Evolutionary conservation across 2,797 vertebrate species (phyloP).

Genomic region (Periophthalmus magnuspinnatus): DNA sequence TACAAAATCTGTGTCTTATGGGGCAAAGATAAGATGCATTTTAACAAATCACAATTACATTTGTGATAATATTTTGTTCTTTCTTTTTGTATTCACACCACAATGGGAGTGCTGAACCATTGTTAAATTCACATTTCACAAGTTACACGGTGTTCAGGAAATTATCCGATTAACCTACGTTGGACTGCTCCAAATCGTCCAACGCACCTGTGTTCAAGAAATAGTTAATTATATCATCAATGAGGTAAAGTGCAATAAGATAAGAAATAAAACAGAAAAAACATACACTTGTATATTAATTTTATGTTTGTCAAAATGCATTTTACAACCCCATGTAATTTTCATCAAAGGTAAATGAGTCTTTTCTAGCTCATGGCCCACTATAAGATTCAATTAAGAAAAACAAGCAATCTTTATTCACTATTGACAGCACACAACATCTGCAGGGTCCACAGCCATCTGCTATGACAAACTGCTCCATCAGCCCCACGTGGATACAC

Average conservation of each 20-base stretch:
- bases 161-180: too few species aligned
- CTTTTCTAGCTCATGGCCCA: slow-evolving; percentile 40
- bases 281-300: too few species aligned
- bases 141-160: neutral
- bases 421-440: slow-evolving; percentile 65
- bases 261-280: too few species aligned
- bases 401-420: slow-evolving; percentile 70
- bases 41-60: too few species aligned
- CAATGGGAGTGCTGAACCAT: neutral
- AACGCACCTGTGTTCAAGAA: too few species aligned
- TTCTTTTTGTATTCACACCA: neutral
- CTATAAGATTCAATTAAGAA: slow-evolving; percentile 65
- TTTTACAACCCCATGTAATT: neutral
- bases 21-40: too few species aligned
- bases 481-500: slow-evolving; percentile 47
- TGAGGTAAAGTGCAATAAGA: neutral
- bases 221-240: neutral
- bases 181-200: too few species aligned
- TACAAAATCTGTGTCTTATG: too few species aligned
- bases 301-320: too few species aligned
- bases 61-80: too few species aligned
- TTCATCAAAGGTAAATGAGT: slow-evolving; percentile 4
- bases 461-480: slow-evolving; percentile 63
- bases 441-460: slow-evolving; percentile 67
- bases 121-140: neutral